Evolutionary conservation across 2,888 invertebrate genomes (phyloP), one percentile per base, ranked within the genome.

Genomic region (Ophion slaviceki): DNA sequence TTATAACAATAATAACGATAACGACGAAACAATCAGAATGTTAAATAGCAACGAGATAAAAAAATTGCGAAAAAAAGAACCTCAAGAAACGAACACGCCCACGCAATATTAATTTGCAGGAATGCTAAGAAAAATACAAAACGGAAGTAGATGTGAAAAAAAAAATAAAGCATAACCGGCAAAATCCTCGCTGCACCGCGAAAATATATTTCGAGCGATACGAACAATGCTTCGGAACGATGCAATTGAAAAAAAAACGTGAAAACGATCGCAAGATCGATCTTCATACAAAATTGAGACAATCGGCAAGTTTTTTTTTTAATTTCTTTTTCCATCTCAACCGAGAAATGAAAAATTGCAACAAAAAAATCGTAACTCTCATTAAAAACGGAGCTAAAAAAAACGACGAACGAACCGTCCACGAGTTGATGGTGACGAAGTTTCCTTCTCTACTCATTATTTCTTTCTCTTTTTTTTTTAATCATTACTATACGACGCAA

Each of bases 361-460:
- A 76, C 70, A 61, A 76, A 53, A 32, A 78, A 64, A 36, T 40
- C 66, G 40, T 36, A 53, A 81, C 59, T 84, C 72, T 77, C 62
- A 68, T 77, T 77, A 36, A 45, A 80, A 83, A 83, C 62, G 80
- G 68, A 64, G 67, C 17, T 14, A 32, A 71, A 74, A 74, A 79
- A 83, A 74, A 71, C 67, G 47, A 86, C 86, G 83, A 83, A 83
- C 80, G 83, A 83, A 81, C 86, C 80, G 83, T 74, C 82, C 80
- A 83, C 68, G 47, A 36, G 40, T 28, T 40, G 82, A 80, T 72
- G 79, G 77, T 59, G 83, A 83, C 68, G 86, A 83, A 80, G 77
- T 74, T 80, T 74, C 20, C 75, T 84, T 66, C 36, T 70, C 70
- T 62, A 36, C 68, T 71, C 20, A 67, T 72, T 59, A 40, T 59